Percentiles rank a stretch among this genome's conserved stretches.
Evolutionary conservation across 2,888 invertebrate genomes (phyloP).

Genomic region (Sisyra terminalis): DNA sequence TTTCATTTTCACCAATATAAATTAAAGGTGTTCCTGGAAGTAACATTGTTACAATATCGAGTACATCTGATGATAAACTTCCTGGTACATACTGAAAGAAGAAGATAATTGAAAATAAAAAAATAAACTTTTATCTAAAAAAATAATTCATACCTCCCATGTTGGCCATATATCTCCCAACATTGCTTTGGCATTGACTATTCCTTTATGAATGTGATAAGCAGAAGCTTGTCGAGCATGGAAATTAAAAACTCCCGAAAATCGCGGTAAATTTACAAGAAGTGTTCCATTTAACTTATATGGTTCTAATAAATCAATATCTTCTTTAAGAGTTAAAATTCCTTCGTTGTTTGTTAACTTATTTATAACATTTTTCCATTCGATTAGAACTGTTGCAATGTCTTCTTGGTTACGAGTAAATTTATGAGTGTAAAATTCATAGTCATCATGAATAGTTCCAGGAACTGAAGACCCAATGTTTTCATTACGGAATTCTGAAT

Average conservation of each 20-base stretch:
- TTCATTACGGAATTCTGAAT: constrained; percentile 35
- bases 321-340: constrained; percentile 22
- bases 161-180: constrained; percentile 28
- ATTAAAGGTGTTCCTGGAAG: constrained; percentile 58
- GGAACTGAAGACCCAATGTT: constrained; percentile 20
- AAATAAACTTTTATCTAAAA: constrained; percentile 4
- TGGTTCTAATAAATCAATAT: constrained; percentile 20
- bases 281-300: constrained; percentile 20
- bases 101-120: constrained; percentile 5
- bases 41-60: constrained; percentile 53
- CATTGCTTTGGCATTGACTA: constrained; percentile 20
- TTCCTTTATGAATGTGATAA: constrained; percentile 13
- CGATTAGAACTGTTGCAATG: constrained; percentile 37
- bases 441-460: constrained; percentile 30
- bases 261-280: constrained; percentile 25
- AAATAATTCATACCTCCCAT: constrained; percentile 29
- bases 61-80: constrained; percentile 24
- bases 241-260: constrained; percentile 19
- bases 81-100: constrained; percentile 11
- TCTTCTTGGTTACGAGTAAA: constrained; percentile 45
- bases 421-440: constrained; percentile 45
- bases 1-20: constrained; percentile 12
- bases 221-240: constrained; percentile 13
- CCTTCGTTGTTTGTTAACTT: constrained; percentile 33
- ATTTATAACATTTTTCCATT: constrained; percentile 44